A percentile compares a stretch with the other conserved stretches of the same genome.
Evolutionary conservation across 2,113 vertebrate species (phyloP).

Genomic region (Centropus unirufus): DNA sequence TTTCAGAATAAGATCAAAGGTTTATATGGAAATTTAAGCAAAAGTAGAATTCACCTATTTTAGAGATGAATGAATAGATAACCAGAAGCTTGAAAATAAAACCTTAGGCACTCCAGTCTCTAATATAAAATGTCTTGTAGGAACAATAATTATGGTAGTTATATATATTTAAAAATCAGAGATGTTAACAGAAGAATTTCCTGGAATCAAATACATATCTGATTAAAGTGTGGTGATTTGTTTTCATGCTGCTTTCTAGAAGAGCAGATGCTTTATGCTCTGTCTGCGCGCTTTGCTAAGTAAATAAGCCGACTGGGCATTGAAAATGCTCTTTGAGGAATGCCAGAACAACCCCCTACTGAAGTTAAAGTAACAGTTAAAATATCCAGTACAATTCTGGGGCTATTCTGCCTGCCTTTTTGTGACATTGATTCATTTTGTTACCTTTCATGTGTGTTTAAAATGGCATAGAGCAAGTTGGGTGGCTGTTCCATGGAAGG

Average conservation of each 20-base stretch:
- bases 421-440: background rate
- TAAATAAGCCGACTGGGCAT: background rate
- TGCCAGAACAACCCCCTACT: background rate
- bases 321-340: slow-evolving; percentile 19
- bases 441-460: background rate
- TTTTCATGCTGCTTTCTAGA: slow-evolving; percentile 14
- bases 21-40: slow-evolving; percentile 42
- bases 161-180: slow-evolving; percentile 49
- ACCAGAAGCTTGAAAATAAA: slow-evolving; percentile 48
- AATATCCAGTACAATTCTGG: background rate
- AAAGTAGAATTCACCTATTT: slow-evolving; percentile 33
- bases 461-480: background rate
- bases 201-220: slow-evolving; percentile 30
- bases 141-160: slow-evolving; percentile 28
- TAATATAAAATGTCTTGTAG: slow-evolving; percentile 23
- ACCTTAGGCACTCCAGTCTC: background rate
- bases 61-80: slow-evolving; percentile 48
- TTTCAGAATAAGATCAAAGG: slow-evolving; percentile 61
- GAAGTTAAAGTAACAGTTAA: background rate
- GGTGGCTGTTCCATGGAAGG: background rate
- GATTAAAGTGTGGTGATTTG: slow-evolving; percentile 31
- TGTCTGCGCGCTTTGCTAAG: background rate
- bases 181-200: slow-evolving; percentile 43
- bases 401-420: background rate
- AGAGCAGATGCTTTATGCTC: background rate